Evolutionary conservation across 1,140 invertebrate genomes (phyloP).

Genomic region (Bombyx mandarina): DNA sequence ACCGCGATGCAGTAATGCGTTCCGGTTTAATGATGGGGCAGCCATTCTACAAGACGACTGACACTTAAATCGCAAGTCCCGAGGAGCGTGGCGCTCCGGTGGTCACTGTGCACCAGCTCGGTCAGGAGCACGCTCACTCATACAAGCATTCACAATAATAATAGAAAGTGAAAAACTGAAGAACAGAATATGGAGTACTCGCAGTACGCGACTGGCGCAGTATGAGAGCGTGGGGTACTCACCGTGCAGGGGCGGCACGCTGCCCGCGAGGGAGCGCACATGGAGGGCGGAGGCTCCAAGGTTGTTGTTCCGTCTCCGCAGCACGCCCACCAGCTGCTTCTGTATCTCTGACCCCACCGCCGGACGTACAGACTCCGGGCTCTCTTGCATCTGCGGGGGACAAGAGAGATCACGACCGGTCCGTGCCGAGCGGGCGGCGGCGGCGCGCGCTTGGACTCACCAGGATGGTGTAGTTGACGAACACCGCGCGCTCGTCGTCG

Average conservation of each 20-base stretch:
- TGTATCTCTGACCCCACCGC: slow-evolving; percentile 81
- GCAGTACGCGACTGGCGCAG: too few relatives aligned
- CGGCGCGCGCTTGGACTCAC: slow-evolving; percentile 42
- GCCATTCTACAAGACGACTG: too few relatives aligned
- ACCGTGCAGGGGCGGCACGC: slow-evolving; percentile 76
- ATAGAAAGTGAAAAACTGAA: too few relatives aligned
- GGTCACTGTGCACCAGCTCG: too few relatives aligned
- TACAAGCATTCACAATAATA: too few relatives aligned
- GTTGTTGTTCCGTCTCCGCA: slow-evolving; percentile 86
- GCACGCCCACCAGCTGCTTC: slow-evolving; percentile 86
- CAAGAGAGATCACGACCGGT: neutral
- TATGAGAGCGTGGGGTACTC: neutral
- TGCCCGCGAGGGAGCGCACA: slow-evolving; percentile 84
- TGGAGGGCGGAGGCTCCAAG: slow-evolving; percentile 87
- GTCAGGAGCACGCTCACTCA: too few relatives aligned
- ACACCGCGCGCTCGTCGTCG: slow-evolving; percentile 80
- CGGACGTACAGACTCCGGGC: slow-evolving; percentile 75
- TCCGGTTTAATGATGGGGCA: too few relatives aligned
- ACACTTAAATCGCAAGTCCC: too few relatives aligned
- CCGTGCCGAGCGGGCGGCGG: too few relatives aligned
- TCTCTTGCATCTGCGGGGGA: slow-evolving; percentile 74
- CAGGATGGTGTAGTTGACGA: slow-evolving; percentile 86
- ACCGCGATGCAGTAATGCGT: too few relatives aligned
- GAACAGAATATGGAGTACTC: too few relatives aligned
- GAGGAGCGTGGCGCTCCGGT: too few relatives aligned